Conservation (phyloP, 2,888 invertebrate species). For the Odontomyia ornata region DNA sequence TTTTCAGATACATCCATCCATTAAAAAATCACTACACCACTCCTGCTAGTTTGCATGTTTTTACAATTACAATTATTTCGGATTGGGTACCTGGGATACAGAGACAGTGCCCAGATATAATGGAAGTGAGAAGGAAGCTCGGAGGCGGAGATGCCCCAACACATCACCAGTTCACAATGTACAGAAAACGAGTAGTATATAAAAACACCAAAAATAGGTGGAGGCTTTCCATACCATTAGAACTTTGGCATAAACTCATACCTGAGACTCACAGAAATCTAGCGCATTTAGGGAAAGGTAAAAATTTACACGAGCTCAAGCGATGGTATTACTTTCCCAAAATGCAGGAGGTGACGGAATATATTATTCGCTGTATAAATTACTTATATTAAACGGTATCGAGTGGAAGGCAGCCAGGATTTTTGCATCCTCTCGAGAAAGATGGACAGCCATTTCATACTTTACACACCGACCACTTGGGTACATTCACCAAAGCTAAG, state of each 20-base stretch:
- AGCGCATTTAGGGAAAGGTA: slow-evolving; percentile 14
- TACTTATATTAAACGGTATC: slow-evolving; percentile 19
- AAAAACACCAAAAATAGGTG: too few species aligned
- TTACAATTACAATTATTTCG: not conserved
- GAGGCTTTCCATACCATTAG: too few species aligned
- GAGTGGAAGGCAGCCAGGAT: slow-evolving; percentile 38
- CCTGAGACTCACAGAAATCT: slow-evolving; percentile 12
- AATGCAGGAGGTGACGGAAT: slow-evolving; percentile 3
- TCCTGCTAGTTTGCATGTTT: not conserved
- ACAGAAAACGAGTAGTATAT: too few species aligned
- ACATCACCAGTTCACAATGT: too few species aligned
- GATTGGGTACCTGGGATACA: slow-evolving; percentile 35
- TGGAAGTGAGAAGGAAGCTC: too few species aligned
- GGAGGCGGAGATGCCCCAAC: too few species aligned
- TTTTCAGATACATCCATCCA: too few species aligned
- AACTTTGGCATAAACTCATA: not conserved
- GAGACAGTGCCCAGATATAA: not conserved
- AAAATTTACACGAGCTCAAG: slow-evolving; percentile 21
- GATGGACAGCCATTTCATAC: slow-evolving; percentile 26
- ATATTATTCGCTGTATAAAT: slow-evolving; percentile 34
- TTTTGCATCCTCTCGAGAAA: slow-evolving; percentile 32
- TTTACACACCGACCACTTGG: slow-evolving; percentile 36
- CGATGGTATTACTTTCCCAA: slow-evolving; percentile 23
- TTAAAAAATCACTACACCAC: too few species aligned
- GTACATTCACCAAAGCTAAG: slow-evolving; percentile 31